These are phyloP conservation scores for Charaxes varanes DNA, from an alignment of 1,140 invertebrate species.

Conservation along the genomic window DNA sequence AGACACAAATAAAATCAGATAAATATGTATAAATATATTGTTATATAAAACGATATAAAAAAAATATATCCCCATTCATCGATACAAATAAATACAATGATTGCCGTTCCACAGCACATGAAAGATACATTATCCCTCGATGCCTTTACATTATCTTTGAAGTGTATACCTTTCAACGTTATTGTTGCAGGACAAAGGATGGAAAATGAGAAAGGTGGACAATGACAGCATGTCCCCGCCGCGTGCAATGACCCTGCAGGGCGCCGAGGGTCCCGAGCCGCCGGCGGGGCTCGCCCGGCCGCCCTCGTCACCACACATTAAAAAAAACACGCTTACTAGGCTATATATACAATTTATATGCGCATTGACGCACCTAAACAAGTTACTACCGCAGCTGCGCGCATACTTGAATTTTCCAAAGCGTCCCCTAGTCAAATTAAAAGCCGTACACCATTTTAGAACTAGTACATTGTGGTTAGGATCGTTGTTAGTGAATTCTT, in stretches of 20 bases:
- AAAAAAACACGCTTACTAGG: constrained; percentile 63
- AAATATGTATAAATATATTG: too few relatives aligned
- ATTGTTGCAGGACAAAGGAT: constrained; percentile 62
- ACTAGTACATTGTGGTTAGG: constrained; percentile 60
- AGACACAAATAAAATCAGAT: too few relatives aligned
- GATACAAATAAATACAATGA: too few relatives aligned
- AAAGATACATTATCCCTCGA: too few relatives aligned
- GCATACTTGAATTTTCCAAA: constrained; percentile 66
- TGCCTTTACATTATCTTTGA: neutral
- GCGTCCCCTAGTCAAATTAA: constrained; percentile 71
- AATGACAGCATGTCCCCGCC: constrained; percentile 68
- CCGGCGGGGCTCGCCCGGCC: constrained; percentile 40
- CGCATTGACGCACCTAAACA: constrained; percentile 41
- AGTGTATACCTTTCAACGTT: constrained; percentile 6
- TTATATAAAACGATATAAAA: too few relatives aligned
- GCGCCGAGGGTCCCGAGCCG: constrained; percentile 43
- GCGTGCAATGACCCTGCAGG: constrained; percentile 57
- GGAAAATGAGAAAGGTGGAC: constrained; percentile 62
- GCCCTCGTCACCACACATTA: constrained; percentile 39
- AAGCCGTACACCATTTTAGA: constrained; percentile 55
- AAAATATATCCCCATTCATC: too few relatives aligned
- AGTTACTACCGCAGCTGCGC: constrained; percentile 37
- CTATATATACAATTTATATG: constrained; percentile 55
- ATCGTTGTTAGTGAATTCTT: constrained; percentile 60
- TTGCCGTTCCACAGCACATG: too few relatives aligned